These are phyloP conservation scores for Takifugu bimaculatus DNA, from an alignment of 2,113 vertebrate species.

Conservation along the genomic window DNA sequence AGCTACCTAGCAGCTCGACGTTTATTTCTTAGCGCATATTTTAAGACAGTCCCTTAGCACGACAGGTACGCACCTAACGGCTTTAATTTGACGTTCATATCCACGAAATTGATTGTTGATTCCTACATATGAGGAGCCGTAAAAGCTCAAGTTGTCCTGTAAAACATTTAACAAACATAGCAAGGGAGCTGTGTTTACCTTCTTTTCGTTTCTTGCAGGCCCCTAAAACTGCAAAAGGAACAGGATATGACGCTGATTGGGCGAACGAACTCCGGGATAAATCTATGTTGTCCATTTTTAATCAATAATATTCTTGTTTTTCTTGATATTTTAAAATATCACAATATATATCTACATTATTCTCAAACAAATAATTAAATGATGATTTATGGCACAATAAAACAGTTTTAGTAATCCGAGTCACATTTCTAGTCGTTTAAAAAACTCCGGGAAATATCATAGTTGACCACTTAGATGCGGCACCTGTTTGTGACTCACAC, in stretches of 20 bases:
- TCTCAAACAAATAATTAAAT: too few species aligned
- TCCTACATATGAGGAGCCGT: neutral
- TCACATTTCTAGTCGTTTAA: neutral
- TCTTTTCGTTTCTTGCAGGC: constrained; percentile 62
- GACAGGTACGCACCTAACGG: constrained; percentile 14
- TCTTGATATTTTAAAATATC: too few species aligned
- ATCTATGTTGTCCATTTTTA: constrained; percentile 14
- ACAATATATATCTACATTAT: too few species aligned
- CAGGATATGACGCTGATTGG: constrained; percentile 68
- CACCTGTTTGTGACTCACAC: constrained; percentile 47
- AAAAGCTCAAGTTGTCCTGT: rapidly evolving
- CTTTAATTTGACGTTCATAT: constrained; percentile 13
- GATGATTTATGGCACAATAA: too few species aligned
- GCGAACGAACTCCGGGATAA: constrained; percentile 37
- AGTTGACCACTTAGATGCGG: constrained; percentile 32
- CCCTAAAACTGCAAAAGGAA: constrained; percentile 61
- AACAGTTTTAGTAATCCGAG: too few species aligned
- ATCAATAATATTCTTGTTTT: too few species aligned
- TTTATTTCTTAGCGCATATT: constrained; percentile 57
- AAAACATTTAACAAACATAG: neutral
- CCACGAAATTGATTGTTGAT: neutral
- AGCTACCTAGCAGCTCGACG: constrained; percentile 61
- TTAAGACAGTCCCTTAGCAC: constrained; percentile 77
- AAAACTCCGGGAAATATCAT: constrained; percentile 28
- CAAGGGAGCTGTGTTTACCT: constrained; percentile 24